A percentile compares a stretch with the other conserved stretches of the same genome.
phyloP scores from a whole-genome alignment of 2,888 invertebrate genomes.

The Ligdia adustata region DNA sequence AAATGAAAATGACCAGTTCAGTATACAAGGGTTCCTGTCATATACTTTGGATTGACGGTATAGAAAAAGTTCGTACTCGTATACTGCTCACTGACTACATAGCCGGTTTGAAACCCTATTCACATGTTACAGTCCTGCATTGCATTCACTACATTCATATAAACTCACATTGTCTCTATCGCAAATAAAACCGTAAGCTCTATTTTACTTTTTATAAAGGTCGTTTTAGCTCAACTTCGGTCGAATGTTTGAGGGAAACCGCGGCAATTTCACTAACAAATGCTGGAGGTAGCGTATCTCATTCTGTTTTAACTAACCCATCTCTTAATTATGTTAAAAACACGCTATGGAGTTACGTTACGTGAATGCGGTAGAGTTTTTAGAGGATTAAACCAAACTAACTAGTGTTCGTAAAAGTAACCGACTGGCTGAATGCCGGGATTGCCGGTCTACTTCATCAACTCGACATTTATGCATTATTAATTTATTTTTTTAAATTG shows the following conservation, averaged over 20 bases:
- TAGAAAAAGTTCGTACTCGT: no score
- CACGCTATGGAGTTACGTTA: conserved; percentile 15
- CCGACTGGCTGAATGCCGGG: conserved; percentile 10
- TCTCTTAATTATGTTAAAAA: conserved; percentile 30
- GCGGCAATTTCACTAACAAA: conserved; percentile 27
- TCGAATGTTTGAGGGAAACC: conserved; percentile 24
- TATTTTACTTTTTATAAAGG: conserved; percentile 16
- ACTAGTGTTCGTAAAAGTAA: conserved; percentile 21
- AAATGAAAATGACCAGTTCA: no score
- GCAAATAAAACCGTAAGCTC: conserved; percentile 8
- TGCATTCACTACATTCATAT: conserved; percentile 38
- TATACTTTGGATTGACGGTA: no score
- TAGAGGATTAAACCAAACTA: conserved; percentile 18
- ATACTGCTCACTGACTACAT: conserved; percentile 1
- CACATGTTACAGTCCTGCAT: conserved; percentile 30
- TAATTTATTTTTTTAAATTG: neutral
- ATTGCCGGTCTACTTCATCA: neutral
- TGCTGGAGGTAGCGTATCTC: conserved; percentile 24
- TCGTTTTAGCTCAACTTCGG: conserved; percentile 16
- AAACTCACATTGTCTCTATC: conserved; percentile 24
- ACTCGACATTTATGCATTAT: neutral
- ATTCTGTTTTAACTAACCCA: conserved; percentile 27
- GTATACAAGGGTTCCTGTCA: no score
- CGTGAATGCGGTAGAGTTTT: conserved; percentile 17
- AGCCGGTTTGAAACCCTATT: conserved; percentile 14